Conservation (phyloP, 2,888 invertebrate genomes). For the Spodoptera littoralis region DNA sequence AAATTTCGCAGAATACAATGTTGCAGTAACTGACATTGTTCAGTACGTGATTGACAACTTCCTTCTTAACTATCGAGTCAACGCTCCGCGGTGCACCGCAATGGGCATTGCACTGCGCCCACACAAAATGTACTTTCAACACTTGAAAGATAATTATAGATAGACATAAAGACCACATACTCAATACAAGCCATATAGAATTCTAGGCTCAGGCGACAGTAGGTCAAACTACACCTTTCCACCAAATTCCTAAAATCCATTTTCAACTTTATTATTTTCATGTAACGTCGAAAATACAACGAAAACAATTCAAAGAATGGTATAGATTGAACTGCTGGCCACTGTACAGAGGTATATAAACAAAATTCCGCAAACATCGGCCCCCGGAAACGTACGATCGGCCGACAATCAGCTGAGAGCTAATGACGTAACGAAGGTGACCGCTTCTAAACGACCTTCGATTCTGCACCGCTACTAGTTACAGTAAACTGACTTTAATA, state of each 20-base stretch:
- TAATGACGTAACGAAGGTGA: constrained; percentile 64
- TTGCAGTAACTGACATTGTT: constrained; percentile 11
- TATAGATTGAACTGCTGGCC: too few relatives aligned
- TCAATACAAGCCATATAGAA: constrained; percentile 7
- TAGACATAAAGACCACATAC: constrained; percentile 20
- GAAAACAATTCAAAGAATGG: too few relatives aligned
- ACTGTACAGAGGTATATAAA: constrained; percentile 22
- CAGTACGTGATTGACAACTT: constrained; percentile 39
- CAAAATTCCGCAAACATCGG: constrained; percentile 13
- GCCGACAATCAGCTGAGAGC: constrained; percentile 59
- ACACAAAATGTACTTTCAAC: constrained; percentile 37
- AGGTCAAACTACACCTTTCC: too few relatives aligned
- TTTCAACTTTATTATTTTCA: too few relatives aligned
- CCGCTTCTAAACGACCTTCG: constrained; percentile 57
- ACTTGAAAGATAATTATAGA: constrained; percentile 36
- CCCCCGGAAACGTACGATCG: constrained; percentile 37
- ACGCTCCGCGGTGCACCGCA: constrained; percentile 34
- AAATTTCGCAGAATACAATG: constrained; percentile 18
- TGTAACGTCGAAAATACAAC: too few relatives aligned
- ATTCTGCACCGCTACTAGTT: constrained; percentile 19
- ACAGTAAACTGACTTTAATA: constrained; percentile 8
- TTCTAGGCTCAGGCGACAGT: too few relatives aligned
- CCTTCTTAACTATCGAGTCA: constrained; percentile 32
- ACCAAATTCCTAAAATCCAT: too few relatives aligned
- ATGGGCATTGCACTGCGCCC: constrained; percentile 36